A percentile compares a stretch with the other conserved stretches of the same genome.
Conservation (phyloP, 64 coral and sea anemone genomes). For the Porites lutea region DNA sequence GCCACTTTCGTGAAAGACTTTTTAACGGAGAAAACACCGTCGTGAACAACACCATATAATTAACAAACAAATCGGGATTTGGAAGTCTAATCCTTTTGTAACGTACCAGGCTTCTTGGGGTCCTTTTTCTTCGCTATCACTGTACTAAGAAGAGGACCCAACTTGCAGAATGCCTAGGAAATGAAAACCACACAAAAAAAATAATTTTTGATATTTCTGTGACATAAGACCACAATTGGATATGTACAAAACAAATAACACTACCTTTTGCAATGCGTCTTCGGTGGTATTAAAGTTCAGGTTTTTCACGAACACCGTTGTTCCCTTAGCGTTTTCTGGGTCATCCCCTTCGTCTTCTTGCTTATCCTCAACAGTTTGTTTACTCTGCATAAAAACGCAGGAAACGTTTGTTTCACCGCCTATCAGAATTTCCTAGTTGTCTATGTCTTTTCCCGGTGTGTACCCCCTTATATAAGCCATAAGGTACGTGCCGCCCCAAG, state of each 20-base stretch:
- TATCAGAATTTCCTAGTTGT: no score
- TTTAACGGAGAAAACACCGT: not conserved
- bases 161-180: conserved; percentile 68
- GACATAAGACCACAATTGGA: no score
- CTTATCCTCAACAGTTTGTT: conserved; percentile 14
- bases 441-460: no score
- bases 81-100: not conserved
- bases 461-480: no score
- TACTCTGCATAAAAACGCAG: not conserved
- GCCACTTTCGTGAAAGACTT: no score
- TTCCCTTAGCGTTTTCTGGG: conserved; percentile 66
- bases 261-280: conserved; percentile 83
- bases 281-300: conserved; percentile 91
- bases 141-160: conserved; percentile 73
- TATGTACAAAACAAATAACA: not conserved
- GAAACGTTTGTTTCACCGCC: not conserved
- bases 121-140: conserved; percentile 96
- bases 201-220: no score
- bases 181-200: not conserved
- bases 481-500: no score
- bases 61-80: not conserved
- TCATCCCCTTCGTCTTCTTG: conserved; percentile 53
- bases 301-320: conserved; percentile 94
- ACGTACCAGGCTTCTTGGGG: conserved; percentile 84
- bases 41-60: not conserved